These are phyloP conservation scores for Phaethon lepturus DNA, from an alignment of 2,113 vertebrate genomes.

Conservation along the genomic window DNA sequence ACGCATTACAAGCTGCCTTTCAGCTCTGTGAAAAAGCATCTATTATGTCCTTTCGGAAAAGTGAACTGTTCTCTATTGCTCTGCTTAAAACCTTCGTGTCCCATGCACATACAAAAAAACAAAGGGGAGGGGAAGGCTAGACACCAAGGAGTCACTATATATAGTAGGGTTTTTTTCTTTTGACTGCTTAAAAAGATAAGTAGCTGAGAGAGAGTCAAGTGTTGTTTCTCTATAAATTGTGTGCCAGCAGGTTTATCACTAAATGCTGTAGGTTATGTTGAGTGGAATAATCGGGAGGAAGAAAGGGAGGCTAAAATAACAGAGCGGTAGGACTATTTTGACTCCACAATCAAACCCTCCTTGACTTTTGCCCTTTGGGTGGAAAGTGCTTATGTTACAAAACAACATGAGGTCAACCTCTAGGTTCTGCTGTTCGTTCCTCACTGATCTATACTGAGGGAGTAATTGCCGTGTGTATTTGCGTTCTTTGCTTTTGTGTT, in stretches of 20 bases:
- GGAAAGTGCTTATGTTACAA: slow-evolving; percentile 77
- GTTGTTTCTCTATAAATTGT: slow-evolving; percentile 78
- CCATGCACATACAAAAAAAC: background rate
- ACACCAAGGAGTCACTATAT: slow-evolving; percentile 72
- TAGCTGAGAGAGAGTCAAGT: slow-evolving; percentile 62
- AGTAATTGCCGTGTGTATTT: background rate
- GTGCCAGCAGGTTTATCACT: slow-evolving; percentile 78
- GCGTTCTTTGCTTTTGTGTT: background rate
- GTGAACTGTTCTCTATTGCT: background rate
- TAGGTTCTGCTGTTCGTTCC: slow-evolving; percentile 2
- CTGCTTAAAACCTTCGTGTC: background rate
- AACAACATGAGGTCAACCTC: slow-evolving; percentile 58
- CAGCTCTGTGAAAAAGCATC: background rate
- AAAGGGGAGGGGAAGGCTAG: background rate
- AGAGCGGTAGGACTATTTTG: slow-evolving; percentile 68
- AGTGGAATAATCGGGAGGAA: slow-evolving; percentile 75
- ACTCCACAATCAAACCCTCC: slow-evolving; percentile 73
- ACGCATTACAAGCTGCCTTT: background rate
- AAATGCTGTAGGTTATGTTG: slow-evolving; percentile 68
- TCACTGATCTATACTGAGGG: background rate
- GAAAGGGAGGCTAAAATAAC: slow-evolving; percentile 82
- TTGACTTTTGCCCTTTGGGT: slow-evolving; percentile 73
- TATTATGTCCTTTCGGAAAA: slow-evolving; percentile 22
- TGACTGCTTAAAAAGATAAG: slow-evolving; percentile 77
- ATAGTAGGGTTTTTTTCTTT: slow-evolving; percentile 53